A percentile compares a stretch with the other conserved stretches of the same genome.
Conservation (phyloP, 2,113 vertebrate genomes). For the Crotophaga sulcirostris region DNA sequence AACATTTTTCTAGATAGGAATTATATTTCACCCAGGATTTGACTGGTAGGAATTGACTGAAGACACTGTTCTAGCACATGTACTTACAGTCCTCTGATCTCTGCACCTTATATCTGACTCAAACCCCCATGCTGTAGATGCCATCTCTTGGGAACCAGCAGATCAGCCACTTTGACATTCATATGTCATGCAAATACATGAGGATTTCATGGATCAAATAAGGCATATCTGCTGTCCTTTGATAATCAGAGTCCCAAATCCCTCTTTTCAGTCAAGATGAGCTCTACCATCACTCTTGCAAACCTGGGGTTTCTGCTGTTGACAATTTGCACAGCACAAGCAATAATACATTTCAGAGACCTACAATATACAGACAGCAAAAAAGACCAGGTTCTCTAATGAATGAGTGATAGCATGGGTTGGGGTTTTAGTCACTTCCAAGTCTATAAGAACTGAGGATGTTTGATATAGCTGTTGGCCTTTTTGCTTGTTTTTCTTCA, state of each 20-base stretch:
- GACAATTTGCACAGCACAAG: background rate
- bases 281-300: background rate
- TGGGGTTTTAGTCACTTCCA: background rate
- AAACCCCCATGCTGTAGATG: background rate
- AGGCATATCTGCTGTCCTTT: background rate
- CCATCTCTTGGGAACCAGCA: background rate
- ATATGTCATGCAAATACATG: background rate
- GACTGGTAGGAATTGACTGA: background rate
- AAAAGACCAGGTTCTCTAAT: background rate
- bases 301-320: background rate
- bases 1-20: background rate
- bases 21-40: background rate
- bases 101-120: background rate
- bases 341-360: background rate
- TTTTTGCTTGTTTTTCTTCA: background rate
- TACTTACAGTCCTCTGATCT: background rate
- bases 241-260: background rate
- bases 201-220: background rate
- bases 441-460: background rate
- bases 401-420: background rate
- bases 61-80: background rate
- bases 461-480: background rate
- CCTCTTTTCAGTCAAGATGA: background rate
- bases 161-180: background rate
- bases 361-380: background rate